phyloP scores from a whole-genome alignment of 92 coral and sea anemone species.

The Hydrozoanthus gracilis region DNA sequence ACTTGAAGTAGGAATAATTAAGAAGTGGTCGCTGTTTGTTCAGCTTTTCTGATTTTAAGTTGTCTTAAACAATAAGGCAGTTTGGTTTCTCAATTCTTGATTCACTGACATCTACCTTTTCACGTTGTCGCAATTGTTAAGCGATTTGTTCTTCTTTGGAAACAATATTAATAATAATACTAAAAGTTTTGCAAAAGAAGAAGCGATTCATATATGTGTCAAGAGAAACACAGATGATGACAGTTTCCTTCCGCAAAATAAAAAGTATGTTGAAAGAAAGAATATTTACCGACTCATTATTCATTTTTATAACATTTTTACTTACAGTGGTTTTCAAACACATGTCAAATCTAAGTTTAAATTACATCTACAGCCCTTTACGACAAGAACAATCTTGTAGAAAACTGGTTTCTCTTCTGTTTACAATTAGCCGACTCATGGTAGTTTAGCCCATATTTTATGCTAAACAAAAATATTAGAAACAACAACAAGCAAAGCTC shows the following conservation, averaged over 20 bases:
- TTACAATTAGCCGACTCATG: background rate
- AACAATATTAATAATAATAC: background rate
- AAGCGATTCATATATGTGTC: slow-evolving; percentile 4
- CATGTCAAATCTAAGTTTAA: slow-evolving; percentile 29
- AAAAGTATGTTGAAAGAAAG: slow-evolving; percentile 13
- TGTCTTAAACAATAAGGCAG: slow-evolving; percentile 28
- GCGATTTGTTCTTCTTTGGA: background rate
- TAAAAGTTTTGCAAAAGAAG: background rate
- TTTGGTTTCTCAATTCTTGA: slow-evolving; percentile 23
- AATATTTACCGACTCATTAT: slow-evolving; percentile 5
- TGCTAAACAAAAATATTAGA: too few relatives aligned
- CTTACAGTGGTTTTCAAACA: slow-evolving; percentile 27
- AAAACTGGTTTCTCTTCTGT: background rate
- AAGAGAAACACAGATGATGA: slow-evolving; percentile 4
- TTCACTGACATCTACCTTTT: slow-evolving; percentile 24
- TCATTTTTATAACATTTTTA: background rate
- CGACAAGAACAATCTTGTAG: background rate
- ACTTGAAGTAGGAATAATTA: slow-evolving; percentile 48
- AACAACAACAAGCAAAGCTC: slow-evolving; percentile 11
- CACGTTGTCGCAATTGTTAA: slow-evolving; percentile 14
- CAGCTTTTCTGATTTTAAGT: slow-evolving; percentile 48
- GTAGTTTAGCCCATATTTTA: too few relatives aligned
- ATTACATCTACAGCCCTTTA: slow-evolving; percentile 6
- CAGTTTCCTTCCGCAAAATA: slow-evolving; percentile 44
- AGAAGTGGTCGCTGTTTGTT: slow-evolving; percentile 24